Percentiles rank a stretch among this genome's conserved stretches.
Evolutionary conservation across 2,797 vertebrate genomes (phyloP).

Genomic region (Limnodromus scolopaceus): DNA sequence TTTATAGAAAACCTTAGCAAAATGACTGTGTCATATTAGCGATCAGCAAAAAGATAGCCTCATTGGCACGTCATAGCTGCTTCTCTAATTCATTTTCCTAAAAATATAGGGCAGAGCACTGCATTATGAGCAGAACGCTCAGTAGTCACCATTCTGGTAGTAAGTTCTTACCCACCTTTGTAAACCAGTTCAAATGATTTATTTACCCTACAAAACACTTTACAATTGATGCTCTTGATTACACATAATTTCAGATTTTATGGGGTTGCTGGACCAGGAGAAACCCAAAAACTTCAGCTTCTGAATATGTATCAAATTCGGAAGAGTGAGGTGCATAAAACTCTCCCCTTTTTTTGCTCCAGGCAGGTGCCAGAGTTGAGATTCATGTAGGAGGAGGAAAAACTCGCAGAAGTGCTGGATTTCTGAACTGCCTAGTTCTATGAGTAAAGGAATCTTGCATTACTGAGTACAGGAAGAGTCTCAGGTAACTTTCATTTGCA

Average conservation of each 20-base stretch:
- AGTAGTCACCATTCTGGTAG: neutral
- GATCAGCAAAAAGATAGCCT: neutral
- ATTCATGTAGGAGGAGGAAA: neutral
- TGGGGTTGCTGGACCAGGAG: neutral
- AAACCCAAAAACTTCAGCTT: neutral
- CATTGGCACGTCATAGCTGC: neutral
- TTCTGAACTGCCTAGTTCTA: neutral
- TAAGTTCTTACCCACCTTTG: neutral
- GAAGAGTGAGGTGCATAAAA: neutral
- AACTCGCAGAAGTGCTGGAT: neutral
- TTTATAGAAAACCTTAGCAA: neutral
- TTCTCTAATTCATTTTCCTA: neutral
- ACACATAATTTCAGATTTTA: neutral
- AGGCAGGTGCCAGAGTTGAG: neutral
- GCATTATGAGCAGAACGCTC: neutral
- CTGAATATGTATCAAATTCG: neutral
- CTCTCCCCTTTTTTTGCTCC: neutral
- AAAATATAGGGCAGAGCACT: neutral
- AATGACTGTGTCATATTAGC: neutral
- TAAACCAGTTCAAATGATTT: neutral
- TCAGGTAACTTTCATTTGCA: neutral
- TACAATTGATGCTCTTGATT: neutral
- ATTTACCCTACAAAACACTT: neutral
- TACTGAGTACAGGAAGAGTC: neutral
- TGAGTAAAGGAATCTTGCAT: neutral